These are phyloP conservation scores for Ectemnius lituratus DNA, from an alignment of 2,888 invertebrate genomes.

Conservation along the genomic window DNA sequence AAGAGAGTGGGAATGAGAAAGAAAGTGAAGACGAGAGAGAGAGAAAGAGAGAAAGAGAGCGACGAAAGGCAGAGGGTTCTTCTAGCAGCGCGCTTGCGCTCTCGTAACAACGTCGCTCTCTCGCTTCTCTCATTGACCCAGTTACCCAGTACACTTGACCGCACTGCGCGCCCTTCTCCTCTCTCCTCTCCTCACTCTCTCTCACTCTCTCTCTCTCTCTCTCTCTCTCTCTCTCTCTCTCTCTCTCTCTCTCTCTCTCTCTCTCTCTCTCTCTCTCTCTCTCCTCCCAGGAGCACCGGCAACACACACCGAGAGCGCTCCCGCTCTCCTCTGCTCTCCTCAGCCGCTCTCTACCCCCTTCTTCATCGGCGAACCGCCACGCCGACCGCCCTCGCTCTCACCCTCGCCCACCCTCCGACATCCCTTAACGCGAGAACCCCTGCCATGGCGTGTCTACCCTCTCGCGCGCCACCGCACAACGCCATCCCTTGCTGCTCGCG, in stretches of 20 bases:
- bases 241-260: slow-evolving; percentile 37
- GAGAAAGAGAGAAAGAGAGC: slow-evolving; percentile 16
- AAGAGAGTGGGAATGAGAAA: slow-evolving; percentile 10
- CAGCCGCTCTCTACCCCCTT: slow-evolving; percentile 4
- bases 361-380: background rate
- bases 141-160: slow-evolving; percentile 78
- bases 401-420: too few relatives aligned
- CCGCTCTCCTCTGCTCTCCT: slow-evolving; percentile 34
- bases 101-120: slow-evolving; percentile 55
- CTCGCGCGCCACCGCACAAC: too few relatives aligned
- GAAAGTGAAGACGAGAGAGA: slow-evolving; percentile 17
- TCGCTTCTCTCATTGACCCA: slow-evolving; percentile 75
- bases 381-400: background rate
- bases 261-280: slow-evolving; percentile 42
- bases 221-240: slow-evolving; percentile 41
- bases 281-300: slow-evolving; percentile 33
- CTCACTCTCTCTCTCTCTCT: slow-evolving; percentile 34
- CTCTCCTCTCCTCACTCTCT: slow-evolving; percentile 45
- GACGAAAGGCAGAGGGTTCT: slow-evolving; percentile 24
- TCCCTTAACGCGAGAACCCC: too few relatives aligned
- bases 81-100: slow-evolving; percentile 51
- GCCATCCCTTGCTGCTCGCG: too few relatives aligned
- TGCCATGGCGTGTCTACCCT: too few relatives aligned
- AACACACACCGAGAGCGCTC: slow-evolving; percentile 35
- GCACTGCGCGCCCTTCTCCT: slow-evolving; percentile 68